These are phyloP conservation scores for Tridacna crocea DNA, from an alignment of 2,888 invertebrate species.

Conservation along the genomic window DNA sequence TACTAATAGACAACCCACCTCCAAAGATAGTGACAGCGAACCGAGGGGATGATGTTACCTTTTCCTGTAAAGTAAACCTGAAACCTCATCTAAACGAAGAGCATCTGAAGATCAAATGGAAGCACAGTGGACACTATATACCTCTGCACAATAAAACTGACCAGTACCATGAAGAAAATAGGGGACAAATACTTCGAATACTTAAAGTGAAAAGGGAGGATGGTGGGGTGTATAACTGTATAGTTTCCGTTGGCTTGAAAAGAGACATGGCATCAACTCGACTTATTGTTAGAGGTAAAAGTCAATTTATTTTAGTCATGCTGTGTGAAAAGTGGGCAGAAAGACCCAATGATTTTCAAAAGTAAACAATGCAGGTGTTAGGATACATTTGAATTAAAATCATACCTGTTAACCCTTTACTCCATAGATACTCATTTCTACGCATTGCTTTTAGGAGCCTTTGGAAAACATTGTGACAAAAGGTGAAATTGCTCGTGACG, in stretches of 20 bases:
- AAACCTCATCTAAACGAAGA: conserved; percentile 46
- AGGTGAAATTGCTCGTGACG: no score
- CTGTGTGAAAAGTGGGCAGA: no score
- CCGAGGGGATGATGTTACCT: conserved; percentile 50
- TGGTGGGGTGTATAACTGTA: conserved; percentile 75
- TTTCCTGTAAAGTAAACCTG: conserved; percentile 45
- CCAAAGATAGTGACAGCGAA: conserved; percentile 48
- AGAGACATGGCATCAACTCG: conserved; percentile 69
- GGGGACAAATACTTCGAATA: conserved; percentile 70
- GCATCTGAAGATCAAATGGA: conserved; percentile 69
- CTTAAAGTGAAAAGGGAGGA: conserved; percentile 65
- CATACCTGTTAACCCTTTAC: no score
- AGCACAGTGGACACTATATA: conserved; percentile 69
- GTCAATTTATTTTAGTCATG: not conserved
- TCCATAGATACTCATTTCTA: no score
- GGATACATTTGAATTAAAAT: no score
- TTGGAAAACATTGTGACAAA: no score
- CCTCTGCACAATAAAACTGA: conserved; percentile 56
- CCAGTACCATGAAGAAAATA: conserved; percentile 65
- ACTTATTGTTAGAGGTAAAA: conserved; percentile 70
- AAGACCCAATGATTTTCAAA: no score
- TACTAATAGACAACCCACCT: conserved; percentile 44
- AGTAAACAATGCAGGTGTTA: no score
- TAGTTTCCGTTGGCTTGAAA: conserved; percentile 68
- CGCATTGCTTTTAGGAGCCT: no score